Percentiles rank a stretch among this genome's conserved stretches.
phyloP scores from a whole-genome alignment of 2,888 invertebrate genomes.

The Caenorhabditis parvicauda region DNA sequence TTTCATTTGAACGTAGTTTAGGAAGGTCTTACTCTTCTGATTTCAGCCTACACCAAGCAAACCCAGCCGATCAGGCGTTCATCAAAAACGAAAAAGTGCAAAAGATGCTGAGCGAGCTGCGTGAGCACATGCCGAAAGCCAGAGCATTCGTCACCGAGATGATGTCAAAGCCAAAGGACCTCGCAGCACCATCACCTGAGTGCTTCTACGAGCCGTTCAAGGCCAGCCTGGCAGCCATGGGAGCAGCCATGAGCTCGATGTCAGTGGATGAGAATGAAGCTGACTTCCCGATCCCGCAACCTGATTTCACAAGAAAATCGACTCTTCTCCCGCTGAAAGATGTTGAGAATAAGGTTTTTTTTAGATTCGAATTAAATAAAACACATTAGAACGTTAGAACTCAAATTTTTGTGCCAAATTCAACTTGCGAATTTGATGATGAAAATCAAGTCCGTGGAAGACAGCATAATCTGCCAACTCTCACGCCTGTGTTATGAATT shows the following conservation, averaged over 20 bases:
- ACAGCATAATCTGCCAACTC: conserved; percentile 11
- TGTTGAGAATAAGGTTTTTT: background rate
- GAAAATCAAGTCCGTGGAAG: conserved; percentile 18
- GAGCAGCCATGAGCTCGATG: no score
- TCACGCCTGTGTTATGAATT: no score
- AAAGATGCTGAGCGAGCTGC: conserved; percentile 13
- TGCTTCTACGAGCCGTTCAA: conserved; percentile 25
- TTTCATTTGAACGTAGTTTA: no score
- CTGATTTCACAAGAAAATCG: background rate
- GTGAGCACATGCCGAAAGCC: conserved; percentile 20
- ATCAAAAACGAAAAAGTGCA: conserved; percentile 20
- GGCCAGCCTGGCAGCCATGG: conserved; percentile 20
- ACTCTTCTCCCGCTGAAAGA: background rate
- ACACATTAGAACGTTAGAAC: background rate
- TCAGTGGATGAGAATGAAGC: no score
- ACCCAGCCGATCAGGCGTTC: conserved; percentile 14
- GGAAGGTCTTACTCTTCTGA: background rate
- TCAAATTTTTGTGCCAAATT: conserved; percentile 16
- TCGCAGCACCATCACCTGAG: conserved; percentile 13
- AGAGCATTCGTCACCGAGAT: conserved; percentile 22
- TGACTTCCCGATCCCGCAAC: no score
- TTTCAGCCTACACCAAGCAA: conserved; percentile 13
- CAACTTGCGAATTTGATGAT: conserved; percentile 19
- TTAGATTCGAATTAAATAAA: background rate
- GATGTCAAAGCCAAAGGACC: conserved; percentile 9